These are phyloP conservation scores for Macaca mulatta DNA, from an alignment of 2,113 vertebrate genomes.

Conservation along the genomic window DNA sequence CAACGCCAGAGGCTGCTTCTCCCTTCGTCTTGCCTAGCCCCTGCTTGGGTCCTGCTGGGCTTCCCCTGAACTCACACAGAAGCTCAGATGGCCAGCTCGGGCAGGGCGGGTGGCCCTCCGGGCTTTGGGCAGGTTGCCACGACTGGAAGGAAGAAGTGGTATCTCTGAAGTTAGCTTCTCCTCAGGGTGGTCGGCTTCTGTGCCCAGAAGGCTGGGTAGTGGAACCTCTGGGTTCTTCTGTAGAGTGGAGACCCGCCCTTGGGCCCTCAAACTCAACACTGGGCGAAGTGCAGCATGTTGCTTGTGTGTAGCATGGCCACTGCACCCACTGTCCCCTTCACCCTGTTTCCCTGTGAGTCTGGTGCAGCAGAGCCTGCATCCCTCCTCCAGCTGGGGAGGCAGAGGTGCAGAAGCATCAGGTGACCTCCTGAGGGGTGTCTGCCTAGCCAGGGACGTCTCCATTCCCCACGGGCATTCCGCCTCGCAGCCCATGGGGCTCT, in stretches of 20 bases:
- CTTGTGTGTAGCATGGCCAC: not conserved
- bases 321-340: fast-evolving
- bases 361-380: too few relatives aligned
- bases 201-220: not conserved
- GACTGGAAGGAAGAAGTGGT: not conserved
- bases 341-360: too few relatives aligned
- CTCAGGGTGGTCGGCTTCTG: not conserved
- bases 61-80: not conserved
- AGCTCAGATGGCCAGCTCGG: too few relatives aligned
- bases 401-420: not conserved
- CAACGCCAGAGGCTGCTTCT: not conserved
- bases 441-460: not conserved
- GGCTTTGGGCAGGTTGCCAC: not conserved
- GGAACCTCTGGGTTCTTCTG: not conserved
- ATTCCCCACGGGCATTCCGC: not conserved
- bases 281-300: not conserved
- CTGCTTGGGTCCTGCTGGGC: too few relatives aligned
- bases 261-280: not conserved
- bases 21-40: not conserved
- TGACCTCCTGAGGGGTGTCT: too few relatives aligned
- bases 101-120: not conserved
- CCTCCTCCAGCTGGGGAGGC: not conserved
- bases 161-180: not conserved
- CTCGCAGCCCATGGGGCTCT: not conserved
- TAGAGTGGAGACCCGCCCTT: not conserved